These are phyloP conservation scores for Shinisaurus crocodilurus DNA, from an alignment of 2,113 vertebrate genomes.

Conservation along the genomic window DNA sequence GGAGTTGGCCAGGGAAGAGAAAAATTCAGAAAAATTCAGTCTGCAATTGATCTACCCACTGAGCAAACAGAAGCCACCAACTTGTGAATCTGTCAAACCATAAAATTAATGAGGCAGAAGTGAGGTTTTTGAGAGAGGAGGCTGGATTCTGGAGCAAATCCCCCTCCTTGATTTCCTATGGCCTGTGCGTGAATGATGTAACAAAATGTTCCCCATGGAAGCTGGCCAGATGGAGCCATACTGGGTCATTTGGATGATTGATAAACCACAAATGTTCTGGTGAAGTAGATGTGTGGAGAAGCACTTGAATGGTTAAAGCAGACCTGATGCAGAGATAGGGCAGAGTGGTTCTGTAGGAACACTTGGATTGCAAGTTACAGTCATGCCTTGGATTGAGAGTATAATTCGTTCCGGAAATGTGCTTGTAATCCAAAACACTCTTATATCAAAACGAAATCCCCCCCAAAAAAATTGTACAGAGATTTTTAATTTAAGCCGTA, in stretches of 20 bases:
- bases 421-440: no score
- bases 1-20: neutral
- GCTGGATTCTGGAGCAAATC: conserved; percentile 48
- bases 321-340: conserved; percentile 29
- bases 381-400: no score
- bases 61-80: conserved; percentile 51
- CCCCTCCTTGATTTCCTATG: conserved; percentile 37
- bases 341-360: neutral
- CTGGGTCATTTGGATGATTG: conserved; percentile 8
- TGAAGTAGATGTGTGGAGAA: conserved; percentile 7
- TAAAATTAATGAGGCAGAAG: conserved; percentile 78
- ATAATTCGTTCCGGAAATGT: no score
- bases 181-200: conserved; percentile 53
- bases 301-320: conserved; percentile 52
- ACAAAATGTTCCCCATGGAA: conserved; percentile 62
- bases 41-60: neutral
- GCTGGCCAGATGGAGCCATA: conserved; percentile 2
- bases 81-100: conserved; percentile 73
- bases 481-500: no score
- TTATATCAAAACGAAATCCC: no score
- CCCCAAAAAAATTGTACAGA: no score
- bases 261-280: conserved; percentile 10
- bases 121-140: conserved; percentile 57
- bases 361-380: neutral
- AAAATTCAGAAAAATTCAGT: neutral